Base-by-base conservation (phyloP, 2,888 invertebrate genomes). In the Zeuzera pyrina region DNA sequence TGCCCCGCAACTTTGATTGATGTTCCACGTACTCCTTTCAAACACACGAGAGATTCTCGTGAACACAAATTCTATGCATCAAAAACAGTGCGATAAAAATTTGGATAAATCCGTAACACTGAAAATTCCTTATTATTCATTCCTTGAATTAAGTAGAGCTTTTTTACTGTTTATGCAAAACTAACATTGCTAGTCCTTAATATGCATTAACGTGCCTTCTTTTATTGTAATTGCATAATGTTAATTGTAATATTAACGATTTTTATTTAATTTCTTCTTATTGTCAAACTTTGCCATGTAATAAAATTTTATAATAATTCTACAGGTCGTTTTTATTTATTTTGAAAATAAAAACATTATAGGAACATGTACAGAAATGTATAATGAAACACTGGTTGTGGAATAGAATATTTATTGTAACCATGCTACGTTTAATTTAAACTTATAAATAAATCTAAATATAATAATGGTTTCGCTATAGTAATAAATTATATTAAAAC, bases 11-110 rank as follows among this genome's bases (percentile, higher is more conserved):
- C 92, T 16, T 79, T 93, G 41, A 86, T 94, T 33, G 91, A 93
- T 54, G 85, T 89, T 22, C 88, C 91, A 34, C 86, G 87, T 41
- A 89, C 92, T 34, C 91, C 91, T 11, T 94, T 90, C 71, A 92
- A 92, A 67, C 93, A 94, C 56, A 93, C 93, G 14, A 86, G 93
- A 41, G 92, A 94, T 64, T 92, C 94, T 7, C 91, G 89, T 47
- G 90, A 92, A 57, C 94, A 94, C 69, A 93, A 92, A 64, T 94
- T 93, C 66, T 94, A 93, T 63, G 86, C 91, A 60, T 86, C 91
- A 2, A 87, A 88, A 61, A 84, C 87, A 38, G 84, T 83, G 22
- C 85, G 73, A 45, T 52, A 47, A 49, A 34, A 27, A 2, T 29
- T 8, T n/a, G 29, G 23, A 25, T 31, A 26, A 4, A 6, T 22